A percentile compares a stretch with the other conserved stretches of the same genome.
phyloP scores from a whole-genome alignment of 2,113 vertebrate species.

The Crotalus helleri region DNA sequence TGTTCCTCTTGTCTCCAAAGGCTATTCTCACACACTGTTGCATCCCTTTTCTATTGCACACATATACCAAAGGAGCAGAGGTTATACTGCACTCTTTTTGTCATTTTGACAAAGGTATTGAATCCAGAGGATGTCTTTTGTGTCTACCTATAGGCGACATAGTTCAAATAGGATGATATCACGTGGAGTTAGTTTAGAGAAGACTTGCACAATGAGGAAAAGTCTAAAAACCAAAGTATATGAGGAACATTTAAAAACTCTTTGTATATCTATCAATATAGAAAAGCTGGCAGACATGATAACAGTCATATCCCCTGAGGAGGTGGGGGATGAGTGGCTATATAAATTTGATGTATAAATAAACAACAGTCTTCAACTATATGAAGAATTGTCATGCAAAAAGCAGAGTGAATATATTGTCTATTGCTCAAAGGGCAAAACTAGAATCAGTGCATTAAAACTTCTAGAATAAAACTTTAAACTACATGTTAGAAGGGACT shows the following conservation, averaged over 20 bases:
- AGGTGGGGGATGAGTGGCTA: neutral
- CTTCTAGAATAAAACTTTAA: neutral
- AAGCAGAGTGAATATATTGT: neutral
- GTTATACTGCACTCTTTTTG: neutral
- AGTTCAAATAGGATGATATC: neutral
- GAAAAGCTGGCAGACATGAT: neutral
- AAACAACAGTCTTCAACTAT: neutral
- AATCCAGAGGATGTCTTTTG: neutral
- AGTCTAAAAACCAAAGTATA: neutral
- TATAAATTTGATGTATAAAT: neutral
- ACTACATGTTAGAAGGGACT: neutral
- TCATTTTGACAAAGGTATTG: neutral
- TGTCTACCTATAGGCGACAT: neutral
- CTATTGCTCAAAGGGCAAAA: neutral
- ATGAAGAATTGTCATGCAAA: neutral
- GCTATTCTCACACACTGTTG: neutral
- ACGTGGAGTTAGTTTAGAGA: neutral
- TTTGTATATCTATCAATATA: neutral
- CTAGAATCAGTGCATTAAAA: neutral
- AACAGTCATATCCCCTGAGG: neutral
- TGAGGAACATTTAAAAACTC: neutral
- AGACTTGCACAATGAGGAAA: neutral
- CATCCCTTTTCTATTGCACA: neutral
- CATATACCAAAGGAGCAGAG: neutral
- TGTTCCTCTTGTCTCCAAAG: neutral